Conservation (phyloP, 37 sponge, comb jelly and placozoan genomes). For the Halichondria panicea region DNA sequence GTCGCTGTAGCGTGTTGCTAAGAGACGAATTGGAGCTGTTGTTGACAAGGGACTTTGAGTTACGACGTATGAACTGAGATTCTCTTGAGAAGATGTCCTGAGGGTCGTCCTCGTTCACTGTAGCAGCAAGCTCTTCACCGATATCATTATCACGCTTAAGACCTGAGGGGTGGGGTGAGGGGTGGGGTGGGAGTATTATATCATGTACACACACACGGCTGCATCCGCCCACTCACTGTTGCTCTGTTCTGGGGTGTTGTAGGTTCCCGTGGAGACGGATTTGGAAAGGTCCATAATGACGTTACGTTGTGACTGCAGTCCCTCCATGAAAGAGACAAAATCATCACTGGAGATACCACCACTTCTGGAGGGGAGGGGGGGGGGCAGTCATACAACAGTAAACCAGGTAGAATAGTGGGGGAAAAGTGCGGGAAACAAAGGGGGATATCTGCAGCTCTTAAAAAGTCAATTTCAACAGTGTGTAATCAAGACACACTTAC, state of each 20-base stretch:
- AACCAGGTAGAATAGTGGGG: no score
- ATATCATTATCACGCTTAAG: no score
- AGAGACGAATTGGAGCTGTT: no score
- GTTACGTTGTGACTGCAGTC: conserved; percentile 45
- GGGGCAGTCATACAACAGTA: not conserved
- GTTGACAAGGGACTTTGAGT: not conserved
- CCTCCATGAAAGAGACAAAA: conserved; percentile 59
- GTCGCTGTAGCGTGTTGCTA: no score
- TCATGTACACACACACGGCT: no score
- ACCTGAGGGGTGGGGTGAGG: no score
- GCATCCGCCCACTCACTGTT: not conserved
- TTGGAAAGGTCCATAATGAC: conserved; percentile 47
- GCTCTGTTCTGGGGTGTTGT: not conserved
- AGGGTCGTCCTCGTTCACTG: conserved; percentile 10
- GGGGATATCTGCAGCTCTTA: no score
- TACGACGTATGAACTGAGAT: conserved; percentile 10
- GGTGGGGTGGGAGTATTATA: no score
- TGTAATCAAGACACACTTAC: no score
- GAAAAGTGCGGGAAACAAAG: no score
- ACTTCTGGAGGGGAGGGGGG: not conserved
- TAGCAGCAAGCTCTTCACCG: not conserved
- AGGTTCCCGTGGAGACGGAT: conserved; percentile 24
- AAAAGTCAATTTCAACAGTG: no score
- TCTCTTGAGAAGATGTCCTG: conserved; percentile 20
- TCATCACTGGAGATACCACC: conserved; percentile 55